Evolutionary conservation across 2,888 invertebrate genomes (phyloP), one percentile per base, ranked within the genome.

Genomic region (Epinotia demarniana): DNA sequence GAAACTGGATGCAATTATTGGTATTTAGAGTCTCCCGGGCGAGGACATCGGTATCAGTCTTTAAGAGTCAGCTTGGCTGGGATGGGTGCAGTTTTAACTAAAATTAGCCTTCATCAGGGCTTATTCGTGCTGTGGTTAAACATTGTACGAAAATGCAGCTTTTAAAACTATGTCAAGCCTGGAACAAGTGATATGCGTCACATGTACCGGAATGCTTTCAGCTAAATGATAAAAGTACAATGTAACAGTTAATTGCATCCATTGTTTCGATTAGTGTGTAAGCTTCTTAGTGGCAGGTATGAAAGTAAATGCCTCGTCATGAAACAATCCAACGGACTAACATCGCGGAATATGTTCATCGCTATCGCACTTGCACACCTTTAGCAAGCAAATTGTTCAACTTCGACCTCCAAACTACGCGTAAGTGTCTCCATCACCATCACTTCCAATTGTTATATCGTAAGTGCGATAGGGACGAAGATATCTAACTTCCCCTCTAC

Each of bases 1-100:
- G 63, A 75, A 72, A 75, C 67, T 61, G 75, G 75, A 75, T 72
- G 75, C 75, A 75, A 75, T 75, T 67, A 63, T 70, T 16, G 18
- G 58, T 70, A 43, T 60, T 71, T 53, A 73, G 68, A 62, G 60
- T n/a, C 19, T 58, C 63, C 60, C 39, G 27, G 53, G 58, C 19
- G 12, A 39, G 70, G 62, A 66, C 70, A 33, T 69, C 57, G 33
- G 49, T 66, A 43, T 75, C 75, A 75, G 75, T 75, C 75, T 75
- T 66, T 75, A 60, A 66, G 66, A 66, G 71, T 70, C 70, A 70
- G 70, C 58, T 70, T 60, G 27, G 64, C 60, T 64, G 23, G 53
- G 27, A 53, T 39, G 57, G n/a, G 46, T 49, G 11, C 33, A 57
- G 19, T 63, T 49, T 64, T 18, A 43, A 49, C 58, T 58, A 63